Evolutionary conservation across 2,797 vertebrate species (phyloP).

Genomic region (Ceryle rudis): DNA sequence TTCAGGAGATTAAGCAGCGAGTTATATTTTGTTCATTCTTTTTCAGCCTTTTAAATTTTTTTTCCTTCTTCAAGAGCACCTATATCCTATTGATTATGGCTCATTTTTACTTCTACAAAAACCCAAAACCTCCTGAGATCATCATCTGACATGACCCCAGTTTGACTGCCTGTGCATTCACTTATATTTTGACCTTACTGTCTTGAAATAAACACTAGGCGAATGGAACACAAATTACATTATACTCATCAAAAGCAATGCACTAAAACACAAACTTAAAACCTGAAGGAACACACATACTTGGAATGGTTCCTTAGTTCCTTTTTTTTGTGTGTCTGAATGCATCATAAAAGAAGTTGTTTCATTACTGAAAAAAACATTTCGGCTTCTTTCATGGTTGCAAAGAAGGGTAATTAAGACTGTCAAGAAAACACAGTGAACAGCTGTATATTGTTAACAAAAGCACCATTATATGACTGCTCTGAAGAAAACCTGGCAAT

Average conservation of each 20-base stretch:
- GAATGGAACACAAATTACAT: constrained; percentile 52
- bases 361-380: constrained; percentile 67
- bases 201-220: constrained; percentile 47
- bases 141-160: neutral
- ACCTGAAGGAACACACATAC: constrained; percentile 41
- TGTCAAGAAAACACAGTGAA: constrained; percentile 74
- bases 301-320: constrained; percentile 28
- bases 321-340: constrained; percentile 66
- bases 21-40: neutral
- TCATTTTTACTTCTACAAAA: constrained; percentile 1
- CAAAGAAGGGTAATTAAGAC: constrained; percentile 78
- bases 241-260: constrained; percentile 50
- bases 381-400: constrained; percentile 70
- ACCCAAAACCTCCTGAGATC: neutral
- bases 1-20: neutral
- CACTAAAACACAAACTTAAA: constrained; percentile 61
- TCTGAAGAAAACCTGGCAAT: constrained; percentile 39
- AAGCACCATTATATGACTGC: constrained; percentile 63
- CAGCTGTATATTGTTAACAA: constrained; percentile 77
- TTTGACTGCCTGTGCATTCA: constrained; percentile 20
- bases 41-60: neutral
- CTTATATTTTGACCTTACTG: constrained; percentile 52
- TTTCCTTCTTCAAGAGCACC: neutral
- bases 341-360: constrained; percentile 70
- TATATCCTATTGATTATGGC: neutral